A percentile compares a stretch with the other conserved stretches of the same genome.
These are phyloP conservation scores for Fragum fragum DNA, from an alignment of 2,888 invertebrate genomes.

Conservation along the genomic window DNA sequence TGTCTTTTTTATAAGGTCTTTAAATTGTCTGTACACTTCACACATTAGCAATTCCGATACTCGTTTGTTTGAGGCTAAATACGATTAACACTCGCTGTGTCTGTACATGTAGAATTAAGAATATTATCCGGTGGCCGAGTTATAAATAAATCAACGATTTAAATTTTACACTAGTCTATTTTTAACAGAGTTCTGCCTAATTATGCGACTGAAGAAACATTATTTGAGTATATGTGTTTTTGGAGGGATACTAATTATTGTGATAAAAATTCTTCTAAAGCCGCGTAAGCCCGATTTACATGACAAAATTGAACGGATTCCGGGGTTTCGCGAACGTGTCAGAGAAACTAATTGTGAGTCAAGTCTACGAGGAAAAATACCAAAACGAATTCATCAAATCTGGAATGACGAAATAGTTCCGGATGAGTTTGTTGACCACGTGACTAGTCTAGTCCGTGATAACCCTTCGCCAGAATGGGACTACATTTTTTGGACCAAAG, in stretches of 20 bases:
- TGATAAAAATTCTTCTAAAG: not conserved
- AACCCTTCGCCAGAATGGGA: conserved; percentile 20
- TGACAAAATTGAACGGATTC: conserved; percentile 5
- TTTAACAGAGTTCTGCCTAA: not conserved
- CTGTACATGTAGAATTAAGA: not conserved
- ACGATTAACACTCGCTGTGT: not conserved
- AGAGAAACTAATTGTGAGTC: not conserved
- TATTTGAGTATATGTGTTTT: not conserved
- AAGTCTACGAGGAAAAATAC: conserved; percentile 5
- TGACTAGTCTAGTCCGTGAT: conserved; percentile 12
- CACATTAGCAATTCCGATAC: too few relatives aligned
- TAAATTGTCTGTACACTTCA: too few relatives aligned
- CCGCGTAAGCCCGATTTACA: not conserved
- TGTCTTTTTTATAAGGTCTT: too few relatives aligned
- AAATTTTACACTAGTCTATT: not conserved
- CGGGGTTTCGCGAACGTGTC: not conserved
- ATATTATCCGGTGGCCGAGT: not conserved
- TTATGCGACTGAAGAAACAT: conserved; percentile 5
- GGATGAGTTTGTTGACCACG: conserved; percentile 18
- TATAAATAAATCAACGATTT: not conserved
- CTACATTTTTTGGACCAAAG: conserved; percentile 19
- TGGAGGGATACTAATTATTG: not conserved
- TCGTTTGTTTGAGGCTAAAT: not conserved
- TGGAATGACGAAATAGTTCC: conserved; percentile 25
- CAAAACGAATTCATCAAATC: conserved; percentile 12